phyloP scores from a whole-genome alignment of 2,888 invertebrate species.

The Biston betularia region DNA sequence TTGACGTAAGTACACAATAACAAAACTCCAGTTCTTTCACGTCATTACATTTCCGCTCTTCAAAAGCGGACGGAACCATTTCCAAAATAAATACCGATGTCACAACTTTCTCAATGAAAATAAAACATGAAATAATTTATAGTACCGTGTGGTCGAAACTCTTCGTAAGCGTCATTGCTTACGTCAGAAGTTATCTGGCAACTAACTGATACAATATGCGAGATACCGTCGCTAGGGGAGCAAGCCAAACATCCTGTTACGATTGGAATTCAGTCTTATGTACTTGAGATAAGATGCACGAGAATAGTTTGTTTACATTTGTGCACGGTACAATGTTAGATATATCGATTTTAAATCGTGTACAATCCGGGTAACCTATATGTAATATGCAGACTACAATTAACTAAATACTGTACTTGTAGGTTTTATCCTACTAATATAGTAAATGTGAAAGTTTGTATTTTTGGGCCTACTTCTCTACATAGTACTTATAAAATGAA shows the following conservation, averaged over 20 bases:
- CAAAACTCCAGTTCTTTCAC: background rate
- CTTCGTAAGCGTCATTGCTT: constrained; percentile 36
- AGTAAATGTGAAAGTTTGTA: too few relatives aligned
- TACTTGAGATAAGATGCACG: constrained; percentile 1
- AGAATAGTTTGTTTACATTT: background rate
- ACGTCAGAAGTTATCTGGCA: constrained; percentile 44
- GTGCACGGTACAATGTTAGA: background rate
- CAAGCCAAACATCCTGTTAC: constrained; percentile 19
- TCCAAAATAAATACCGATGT: background rate
- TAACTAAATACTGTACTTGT: too few relatives aligned
- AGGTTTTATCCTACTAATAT: too few relatives aligned
- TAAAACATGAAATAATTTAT: constrained; percentile 15
- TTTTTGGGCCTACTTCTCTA: too few relatives aligned
- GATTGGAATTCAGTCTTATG: constrained; percentile 11
- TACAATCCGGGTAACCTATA: too few relatives aligned
- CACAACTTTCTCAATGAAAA: constrained; percentile 10
- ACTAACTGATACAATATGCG: constrained; percentile 27
- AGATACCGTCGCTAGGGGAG: constrained; percentile 1
- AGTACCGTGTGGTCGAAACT: constrained; percentile 29
- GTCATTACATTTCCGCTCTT: constrained; percentile 4
- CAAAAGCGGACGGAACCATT: constrained; percentile 11
- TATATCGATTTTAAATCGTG: background rate
- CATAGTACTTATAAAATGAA: too few relatives aligned
- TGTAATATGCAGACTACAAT: too few relatives aligned
- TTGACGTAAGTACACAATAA: background rate